These are phyloP conservation scores for Bombus turneri DNA, from an alignment of 1,140 invertebrate species.

Conservation along the genomic window DNA sequence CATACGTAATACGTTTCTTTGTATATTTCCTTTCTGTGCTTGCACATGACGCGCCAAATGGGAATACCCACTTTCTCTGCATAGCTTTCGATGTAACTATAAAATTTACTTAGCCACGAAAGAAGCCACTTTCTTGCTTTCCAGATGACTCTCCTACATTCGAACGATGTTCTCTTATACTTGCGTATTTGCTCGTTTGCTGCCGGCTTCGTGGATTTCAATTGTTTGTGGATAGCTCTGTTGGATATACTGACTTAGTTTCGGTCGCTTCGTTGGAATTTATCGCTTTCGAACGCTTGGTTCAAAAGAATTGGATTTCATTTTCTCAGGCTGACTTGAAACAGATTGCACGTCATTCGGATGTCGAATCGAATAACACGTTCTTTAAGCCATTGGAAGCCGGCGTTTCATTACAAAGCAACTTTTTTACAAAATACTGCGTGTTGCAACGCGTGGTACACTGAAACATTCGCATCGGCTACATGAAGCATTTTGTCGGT, in stretches of 20 bases:
- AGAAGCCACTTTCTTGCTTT: background rate
- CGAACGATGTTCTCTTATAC: no score
- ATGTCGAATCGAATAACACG: background rate
- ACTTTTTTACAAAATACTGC: no score
- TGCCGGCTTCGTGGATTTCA: background rate
- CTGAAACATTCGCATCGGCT: no score
- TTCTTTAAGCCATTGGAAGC: background rate
- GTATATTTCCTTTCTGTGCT: conserved; percentile 4
- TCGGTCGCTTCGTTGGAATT: background rate
- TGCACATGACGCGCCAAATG: conserved; percentile 2
- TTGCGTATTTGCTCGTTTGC: no score
- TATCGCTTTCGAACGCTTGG: background rate
- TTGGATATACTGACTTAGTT: background rate
- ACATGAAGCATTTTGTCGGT: no score
- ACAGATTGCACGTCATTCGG: background rate
- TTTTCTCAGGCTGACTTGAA: background rate
- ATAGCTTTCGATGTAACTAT: conserved; percentile 6
- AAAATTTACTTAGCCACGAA: conserved; percentile 9
- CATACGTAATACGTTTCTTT: conserved; percentile 25
- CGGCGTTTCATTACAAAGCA: background rate
- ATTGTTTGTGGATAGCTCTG: background rate
- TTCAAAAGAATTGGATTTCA: background rate
- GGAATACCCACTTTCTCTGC: background rate
- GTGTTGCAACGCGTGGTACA: no score
- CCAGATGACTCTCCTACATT: no score